Conservation (phyloP, 2,797 vertebrate species). For the Percopsis omiscomaycus region DNA sequence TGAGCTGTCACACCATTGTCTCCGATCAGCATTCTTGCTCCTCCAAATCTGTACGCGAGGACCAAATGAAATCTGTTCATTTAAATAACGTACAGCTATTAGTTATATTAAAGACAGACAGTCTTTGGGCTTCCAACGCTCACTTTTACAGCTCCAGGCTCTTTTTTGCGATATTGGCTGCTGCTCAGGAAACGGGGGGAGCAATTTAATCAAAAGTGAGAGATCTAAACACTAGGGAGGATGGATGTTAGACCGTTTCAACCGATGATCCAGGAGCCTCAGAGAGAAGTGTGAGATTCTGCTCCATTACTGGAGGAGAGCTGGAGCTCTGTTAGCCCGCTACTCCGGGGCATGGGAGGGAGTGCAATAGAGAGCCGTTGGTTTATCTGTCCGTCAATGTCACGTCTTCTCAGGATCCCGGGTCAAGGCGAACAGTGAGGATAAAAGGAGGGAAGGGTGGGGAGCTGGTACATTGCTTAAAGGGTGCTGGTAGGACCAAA, state of each 20-base stretch:
- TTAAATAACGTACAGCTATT: constrained; percentile 55
- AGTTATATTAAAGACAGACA: constrained; percentile 57
- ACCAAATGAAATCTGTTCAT: constrained; percentile 34
- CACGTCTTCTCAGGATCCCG: constrained; percentile 68
- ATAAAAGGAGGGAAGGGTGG: constrained; percentile 40
- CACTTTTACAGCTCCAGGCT: constrained; percentile 45
- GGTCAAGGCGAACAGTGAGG: constrained; percentile 58
- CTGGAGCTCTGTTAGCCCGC: constrained; percentile 35
- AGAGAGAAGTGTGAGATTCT: constrained; percentile 36
- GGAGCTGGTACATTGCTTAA: constrained; percentile 54
- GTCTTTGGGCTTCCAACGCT: constrained; percentile 24
- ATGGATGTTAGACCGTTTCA: constrained; percentile 43
- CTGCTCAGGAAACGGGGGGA: constrained; percentile 21
- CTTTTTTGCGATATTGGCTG: constrained; percentile 43
- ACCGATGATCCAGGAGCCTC: constrained; percentile 42
- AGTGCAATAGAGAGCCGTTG: constrained; percentile 51
- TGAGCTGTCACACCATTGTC: constrained; percentile 10
- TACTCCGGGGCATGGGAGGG: constrained; percentile 48
- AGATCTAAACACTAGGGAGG: constrained; percentile 50
- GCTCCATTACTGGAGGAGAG: constrained; percentile 49
- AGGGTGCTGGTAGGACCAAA: constrained; percentile 62
- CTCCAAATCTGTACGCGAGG: constrained; percentile 14
- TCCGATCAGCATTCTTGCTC: constrained; percentile 14
- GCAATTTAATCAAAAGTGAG: constrained; percentile 61
- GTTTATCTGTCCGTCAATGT: constrained; percentile 73